Percentiles rank a stretch among this genome's conserved stretches.
These are phyloP conservation scores for human (Homo sapiens) DNA, from an alignment of 2,113 vertebrate genomes.

Conservation along the genomic window DNA sequence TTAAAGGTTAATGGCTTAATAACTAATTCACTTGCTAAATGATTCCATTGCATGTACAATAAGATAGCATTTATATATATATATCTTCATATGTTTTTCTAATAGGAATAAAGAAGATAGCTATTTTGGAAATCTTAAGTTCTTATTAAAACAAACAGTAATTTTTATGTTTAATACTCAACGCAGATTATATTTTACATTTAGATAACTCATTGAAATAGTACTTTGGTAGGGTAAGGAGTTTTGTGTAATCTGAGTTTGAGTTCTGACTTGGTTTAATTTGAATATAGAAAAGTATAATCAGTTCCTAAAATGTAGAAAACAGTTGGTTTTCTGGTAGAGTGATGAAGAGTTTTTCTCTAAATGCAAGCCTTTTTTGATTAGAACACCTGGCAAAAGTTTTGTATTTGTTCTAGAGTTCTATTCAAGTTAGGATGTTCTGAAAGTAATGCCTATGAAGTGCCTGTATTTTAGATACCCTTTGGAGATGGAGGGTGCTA, in stretches of 20 bases:
- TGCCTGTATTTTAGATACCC: not conserved
- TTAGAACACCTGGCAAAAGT: not conserved
- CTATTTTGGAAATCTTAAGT: not conserved
- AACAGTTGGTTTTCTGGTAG: not conserved
- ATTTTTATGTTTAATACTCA: not conserved
- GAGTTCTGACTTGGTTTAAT: not conserved
- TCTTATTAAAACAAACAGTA: not conserved
- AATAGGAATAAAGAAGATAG: not conserved
- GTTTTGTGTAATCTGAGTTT: not conserved
- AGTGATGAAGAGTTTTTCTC: not conserved
- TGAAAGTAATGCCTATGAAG: not conserved
- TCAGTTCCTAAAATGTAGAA: not conserved
- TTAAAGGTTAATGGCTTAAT: not conserved
- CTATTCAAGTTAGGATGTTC: not conserved
- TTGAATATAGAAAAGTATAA: not conserved
- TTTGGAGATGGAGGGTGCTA: not conserved
- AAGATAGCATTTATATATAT: not conserved
- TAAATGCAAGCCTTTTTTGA: not conserved
- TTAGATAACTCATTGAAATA: not conserved
- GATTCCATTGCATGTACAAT: not conserved
- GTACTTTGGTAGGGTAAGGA: not conserved
- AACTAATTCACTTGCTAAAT: not conserved
- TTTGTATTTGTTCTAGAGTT: not conserved
- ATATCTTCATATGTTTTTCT: not conserved
- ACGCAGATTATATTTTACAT: not conserved